Base-by-base conservation (phyloP, 2,113 vertebrate species). In the Amphilophus citrinellus region DNA sequence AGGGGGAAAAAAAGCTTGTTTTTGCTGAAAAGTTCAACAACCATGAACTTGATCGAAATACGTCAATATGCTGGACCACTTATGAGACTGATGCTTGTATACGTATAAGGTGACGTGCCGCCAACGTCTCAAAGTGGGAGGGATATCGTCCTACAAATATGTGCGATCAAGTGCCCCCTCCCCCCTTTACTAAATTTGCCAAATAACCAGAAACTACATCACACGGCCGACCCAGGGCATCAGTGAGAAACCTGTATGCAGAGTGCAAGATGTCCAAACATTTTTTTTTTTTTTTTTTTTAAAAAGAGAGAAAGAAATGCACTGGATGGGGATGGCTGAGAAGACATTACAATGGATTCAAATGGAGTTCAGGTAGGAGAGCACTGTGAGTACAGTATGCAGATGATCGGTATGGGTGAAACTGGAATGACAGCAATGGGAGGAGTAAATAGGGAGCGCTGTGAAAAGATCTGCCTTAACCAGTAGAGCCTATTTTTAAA, bases 51-150 rank as follows among this genome's bases (percentile, higher is more conserved):
- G 58, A 60, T 84, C 24, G 6, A 68, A 63, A 79, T 7, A 78
- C 77, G 15, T 88, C 84, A 83, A 17, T 11, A 30, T 9, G 3
- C 22, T 22, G 82, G 79, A 84, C 84, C 89, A 93, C 84, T 91
- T 85, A 87, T 56, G 58, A 76, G 62, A 80, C 79, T 24, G 59
- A 79, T 35, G 44, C 71, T 17, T 42, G 83, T 81, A 77, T 62
- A 91, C 94, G 94, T 92, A 92, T 13, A 87, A 65, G 68, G 89
- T 96, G 96, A 96, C 96, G 96, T 91, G 76, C 15, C 68, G 47
- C 84, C 90, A 91, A 94, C 95, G 95, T 96, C 76, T 92, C 76
- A 71, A 87, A 95, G 95, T 95, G 95, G 96, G 96, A 94, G 95
- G 95, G 96, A 94, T 94, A 91, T 93, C 86, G 83, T 87, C 88